Evolutionary conservation across 92 coral and sea anemone genomes (phyloP).

Genomic region (Parazoanthus atlanticus): DNA sequence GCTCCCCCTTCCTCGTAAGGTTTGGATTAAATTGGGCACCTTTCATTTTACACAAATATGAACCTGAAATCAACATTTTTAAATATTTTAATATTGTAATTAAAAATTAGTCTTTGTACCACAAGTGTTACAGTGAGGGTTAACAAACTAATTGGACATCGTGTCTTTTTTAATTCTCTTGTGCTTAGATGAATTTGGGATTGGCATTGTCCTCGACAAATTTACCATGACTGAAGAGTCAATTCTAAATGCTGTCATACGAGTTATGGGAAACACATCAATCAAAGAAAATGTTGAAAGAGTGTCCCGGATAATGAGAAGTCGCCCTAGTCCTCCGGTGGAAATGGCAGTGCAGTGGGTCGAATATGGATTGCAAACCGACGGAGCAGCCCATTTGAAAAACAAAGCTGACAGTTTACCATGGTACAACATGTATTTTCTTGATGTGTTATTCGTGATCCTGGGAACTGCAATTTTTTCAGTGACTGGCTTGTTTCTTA

Average conservation of each 20-base stretch:
- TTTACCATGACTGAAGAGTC: not conserved
- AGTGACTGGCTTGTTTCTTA: not conserved
- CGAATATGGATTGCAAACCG: not conserved
- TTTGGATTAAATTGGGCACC: no score
- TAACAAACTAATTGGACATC: no score
- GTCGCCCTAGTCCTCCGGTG: not conserved
- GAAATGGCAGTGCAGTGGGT: not conserved
- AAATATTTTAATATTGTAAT: no score
- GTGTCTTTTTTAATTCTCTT: not conserved
- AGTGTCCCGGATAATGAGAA: not conserved
- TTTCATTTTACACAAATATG: no score
- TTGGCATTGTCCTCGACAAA: not conserved
- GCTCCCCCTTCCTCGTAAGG: no score
- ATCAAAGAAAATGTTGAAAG: not conserved
- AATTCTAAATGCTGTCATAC: not conserved
- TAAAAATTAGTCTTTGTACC: no score
- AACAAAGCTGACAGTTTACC: not conserved
- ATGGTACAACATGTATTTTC: not conserved
- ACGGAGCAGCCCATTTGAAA: not conserved
- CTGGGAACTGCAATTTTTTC: not conserved
- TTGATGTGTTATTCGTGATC: not conserved
- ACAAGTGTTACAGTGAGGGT: no score
- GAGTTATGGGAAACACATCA: not conserved
- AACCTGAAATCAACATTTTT: no score
- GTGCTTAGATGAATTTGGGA: not conserved